Evolutionary conservation across 53 echinoderm and acorn worm species (phyloP).

Genomic region (Pentamera pediparva): DNA sequence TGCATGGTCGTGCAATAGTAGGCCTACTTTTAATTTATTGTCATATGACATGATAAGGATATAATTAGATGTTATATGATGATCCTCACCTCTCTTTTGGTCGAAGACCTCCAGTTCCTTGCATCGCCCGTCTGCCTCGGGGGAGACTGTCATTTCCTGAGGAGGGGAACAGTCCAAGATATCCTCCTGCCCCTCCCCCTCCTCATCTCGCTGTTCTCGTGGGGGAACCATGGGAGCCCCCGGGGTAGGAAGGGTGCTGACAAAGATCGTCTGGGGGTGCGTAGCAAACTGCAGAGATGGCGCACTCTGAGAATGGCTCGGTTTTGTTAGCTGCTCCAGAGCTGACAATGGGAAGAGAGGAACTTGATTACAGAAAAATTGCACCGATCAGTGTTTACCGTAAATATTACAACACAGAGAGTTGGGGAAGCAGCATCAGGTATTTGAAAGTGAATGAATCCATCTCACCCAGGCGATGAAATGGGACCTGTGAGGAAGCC

Average conservation of each 20-base stretch:
- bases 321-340: conserved; percentile 1
- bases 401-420: no score
- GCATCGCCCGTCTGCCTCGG: conserved; percentile 30
- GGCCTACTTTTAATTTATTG: neutral
- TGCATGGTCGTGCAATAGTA: neutral
- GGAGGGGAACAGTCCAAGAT: conserved; percentile 54
- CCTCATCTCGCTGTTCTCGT: neutral
- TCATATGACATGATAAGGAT: neutral
- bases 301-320: conserved; percentile 15
- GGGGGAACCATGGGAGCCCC: neutral
- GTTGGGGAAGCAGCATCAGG: no score
- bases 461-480: no score
- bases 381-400: neutral
- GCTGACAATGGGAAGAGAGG: neutral
- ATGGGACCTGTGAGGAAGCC: no score
- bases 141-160: conserved; percentile 73
- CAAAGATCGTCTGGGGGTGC: neutral
- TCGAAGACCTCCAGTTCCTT: conserved; percentile 22
- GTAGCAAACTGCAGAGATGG: neutral
- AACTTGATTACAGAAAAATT: neutral
- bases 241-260: neutral
- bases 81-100: conserved; percentile 52
- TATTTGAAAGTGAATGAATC: no score
- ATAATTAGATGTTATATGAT: neutral
- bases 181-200: conserved; percentile 33